phyloP scores from a whole-genome alignment of 1,140 invertebrate species.

The Heliconius nattereri region DNA sequence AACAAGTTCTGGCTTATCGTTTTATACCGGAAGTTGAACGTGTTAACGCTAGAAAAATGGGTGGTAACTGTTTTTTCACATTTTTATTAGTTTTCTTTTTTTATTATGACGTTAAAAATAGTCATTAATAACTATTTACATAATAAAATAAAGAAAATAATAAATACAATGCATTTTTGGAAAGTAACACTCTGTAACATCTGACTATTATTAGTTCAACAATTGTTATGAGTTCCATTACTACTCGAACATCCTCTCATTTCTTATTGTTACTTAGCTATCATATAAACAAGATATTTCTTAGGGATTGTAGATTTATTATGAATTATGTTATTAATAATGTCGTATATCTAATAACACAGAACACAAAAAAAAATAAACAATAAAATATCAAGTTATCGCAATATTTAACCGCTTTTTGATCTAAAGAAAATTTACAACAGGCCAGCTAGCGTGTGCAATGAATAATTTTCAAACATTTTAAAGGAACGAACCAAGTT shows the following conservation, averaged over 20 bases:
- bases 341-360: too few species aligned
- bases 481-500: constrained; percentile 43
- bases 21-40: constrained; percentile 10
- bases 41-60: constrained; percentile 14
- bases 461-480: constrained; percentile 19
- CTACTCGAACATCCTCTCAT: too few species aligned
- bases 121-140: neutral
- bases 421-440: neutral
- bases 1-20: constrained; percentile 14
- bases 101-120: constrained; percentile 7
- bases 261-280: too few species aligned
- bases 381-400: neutral
- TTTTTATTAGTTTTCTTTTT: constrained; percentile 9
- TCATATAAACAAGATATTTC: too few species aligned
- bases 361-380: neutral
- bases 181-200: too few species aligned
- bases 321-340: too few species aligned
- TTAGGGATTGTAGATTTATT: too few species aligned
- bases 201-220: too few species aligned
- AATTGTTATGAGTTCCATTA: too few species aligned
- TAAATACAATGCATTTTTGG: neutral
- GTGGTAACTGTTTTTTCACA: constrained; percentile 11
- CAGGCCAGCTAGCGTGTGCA: neutral
- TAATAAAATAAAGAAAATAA: neutral
- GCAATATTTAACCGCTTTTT: neutral